These are phyloP conservation scores for Hydroisotoma schaefferi DNA, from an alignment of 2,888 invertebrate genomes.

Conservation along the genomic window DNA sequence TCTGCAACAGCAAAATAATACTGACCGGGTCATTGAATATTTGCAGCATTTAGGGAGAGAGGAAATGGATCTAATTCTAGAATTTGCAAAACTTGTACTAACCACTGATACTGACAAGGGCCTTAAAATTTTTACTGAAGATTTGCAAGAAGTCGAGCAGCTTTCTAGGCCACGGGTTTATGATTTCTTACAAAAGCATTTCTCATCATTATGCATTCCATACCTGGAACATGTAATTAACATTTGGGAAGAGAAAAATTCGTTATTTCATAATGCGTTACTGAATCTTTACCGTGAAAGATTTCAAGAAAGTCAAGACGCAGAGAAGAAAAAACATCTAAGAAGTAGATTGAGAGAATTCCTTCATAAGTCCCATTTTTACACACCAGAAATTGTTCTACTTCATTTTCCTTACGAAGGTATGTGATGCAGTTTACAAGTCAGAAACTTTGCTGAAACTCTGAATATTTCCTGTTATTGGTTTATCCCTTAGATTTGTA, in stretches of 20 bases:
- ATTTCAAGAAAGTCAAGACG: constrained; percentile 51
- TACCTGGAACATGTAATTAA: constrained; percentile 93
- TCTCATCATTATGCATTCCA: constrained; percentile 75
- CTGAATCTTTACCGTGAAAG: constrained; percentile 84
- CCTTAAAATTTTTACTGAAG: constrained; percentile 76
- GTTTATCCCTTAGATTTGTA: constrained; percentile 61
- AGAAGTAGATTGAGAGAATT: constrained; percentile 69
- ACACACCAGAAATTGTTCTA: constrained; percentile 81
- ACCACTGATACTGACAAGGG: constrained; percentile 83
- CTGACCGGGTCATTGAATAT: constrained; percentile 82
- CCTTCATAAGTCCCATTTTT: constrained; percentile 73
- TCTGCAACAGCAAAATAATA: constrained; percentile 70
- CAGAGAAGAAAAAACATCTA: constrained; percentile 58
- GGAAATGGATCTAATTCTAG: constrained; percentile 82
- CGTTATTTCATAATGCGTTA: constrained; percentile 84
- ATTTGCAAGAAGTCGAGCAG: constrained; percentile 79
- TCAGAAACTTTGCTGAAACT: neutral
- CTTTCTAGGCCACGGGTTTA: constrained; percentile 83
- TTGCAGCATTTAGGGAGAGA: constrained; percentile 73
- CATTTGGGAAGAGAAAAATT: constrained; percentile 79
- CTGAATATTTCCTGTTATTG: no score
- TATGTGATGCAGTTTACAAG: constrained; percentile 35
- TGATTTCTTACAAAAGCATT: constrained; percentile 79
- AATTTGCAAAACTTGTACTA: constrained; percentile 91
- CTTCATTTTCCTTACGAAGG: constrained; percentile 79